phyloP scores from a whole-genome alignment of 2,888 invertebrate genomes.

The Leptopilina myrica region DNA sequence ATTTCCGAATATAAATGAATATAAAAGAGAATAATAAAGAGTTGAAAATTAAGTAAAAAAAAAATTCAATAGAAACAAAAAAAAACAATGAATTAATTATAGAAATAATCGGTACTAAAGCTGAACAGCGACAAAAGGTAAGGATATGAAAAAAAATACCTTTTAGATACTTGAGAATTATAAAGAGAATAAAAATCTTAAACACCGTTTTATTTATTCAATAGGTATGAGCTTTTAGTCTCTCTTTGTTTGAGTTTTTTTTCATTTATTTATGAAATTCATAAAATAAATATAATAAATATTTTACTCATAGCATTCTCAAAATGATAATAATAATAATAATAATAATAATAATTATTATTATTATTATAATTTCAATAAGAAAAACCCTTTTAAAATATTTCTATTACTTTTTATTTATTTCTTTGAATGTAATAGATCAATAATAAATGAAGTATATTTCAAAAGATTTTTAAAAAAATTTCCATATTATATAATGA shows the following conservation, averaged over 20 bases:
- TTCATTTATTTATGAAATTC: not conserved
- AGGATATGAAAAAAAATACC: not conserved
- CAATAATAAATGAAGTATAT: not conserved
- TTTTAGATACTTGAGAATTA: not conserved
- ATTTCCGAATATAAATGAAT: no score
- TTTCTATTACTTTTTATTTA: not conserved
- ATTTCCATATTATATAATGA: no score
- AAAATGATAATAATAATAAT: no score
- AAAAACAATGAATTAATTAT: not conserved
- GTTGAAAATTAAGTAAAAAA: not conserved
- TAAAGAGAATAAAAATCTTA: slow-evolving; percentile 2
- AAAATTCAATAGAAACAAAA: no score
- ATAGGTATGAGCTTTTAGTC: not conserved
- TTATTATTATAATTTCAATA: not conserved
- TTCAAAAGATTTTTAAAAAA: not conserved
- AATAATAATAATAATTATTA: no score
- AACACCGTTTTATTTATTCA: not conserved
- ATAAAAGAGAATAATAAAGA: not conserved
- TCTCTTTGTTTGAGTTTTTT: not conserved
- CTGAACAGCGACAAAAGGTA: not conserved
- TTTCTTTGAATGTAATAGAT: not conserved
- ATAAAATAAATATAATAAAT: not conserved
- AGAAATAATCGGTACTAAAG: not conserved
- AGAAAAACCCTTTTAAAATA: not conserved
- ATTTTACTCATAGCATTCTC: not conserved